Conservation (phyloP, 2,113 vertebrate species). For the Neolamprologus longior region DNA sequence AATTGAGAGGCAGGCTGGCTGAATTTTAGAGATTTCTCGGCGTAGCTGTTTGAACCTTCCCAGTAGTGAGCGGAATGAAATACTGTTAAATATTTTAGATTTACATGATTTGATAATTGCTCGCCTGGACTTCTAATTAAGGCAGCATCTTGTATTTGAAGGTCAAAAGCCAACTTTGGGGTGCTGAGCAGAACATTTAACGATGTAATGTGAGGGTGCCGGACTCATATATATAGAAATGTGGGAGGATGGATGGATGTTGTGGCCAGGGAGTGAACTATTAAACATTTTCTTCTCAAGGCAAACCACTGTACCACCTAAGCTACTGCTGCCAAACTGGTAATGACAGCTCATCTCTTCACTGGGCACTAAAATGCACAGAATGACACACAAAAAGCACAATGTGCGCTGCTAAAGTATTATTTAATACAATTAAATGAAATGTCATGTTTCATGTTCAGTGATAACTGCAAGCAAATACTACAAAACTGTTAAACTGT, state of each 20-base stretch:
- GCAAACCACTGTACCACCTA: background rate
- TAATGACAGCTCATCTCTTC: background rate
- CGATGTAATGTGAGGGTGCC: background rate
- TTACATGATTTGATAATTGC: background rate
- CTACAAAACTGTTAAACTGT: background rate
- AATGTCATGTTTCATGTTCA: background rate
- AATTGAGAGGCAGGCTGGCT: slow-evolving; percentile 6
- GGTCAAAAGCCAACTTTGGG: background rate
- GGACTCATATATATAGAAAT: background rate
- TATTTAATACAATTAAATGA: background rate
- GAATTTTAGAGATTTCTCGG: background rate
- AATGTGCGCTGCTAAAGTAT: background rate
- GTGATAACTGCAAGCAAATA: background rate
- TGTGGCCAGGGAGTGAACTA: background rate
- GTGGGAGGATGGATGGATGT: background rate
- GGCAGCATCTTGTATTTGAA: background rate
- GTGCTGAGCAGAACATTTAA: background rate
- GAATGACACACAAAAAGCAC: background rate
- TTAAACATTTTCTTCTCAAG: background rate
- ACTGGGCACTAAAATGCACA: background rate
- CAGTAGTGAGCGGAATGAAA: background rate
- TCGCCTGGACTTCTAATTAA: background rate
- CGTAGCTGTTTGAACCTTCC: background rate
- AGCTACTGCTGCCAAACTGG: background rate
- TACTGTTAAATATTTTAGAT: background rate